Evolutionary conservation across 1,140 invertebrate genomes (phyloP), one percentile per base, ranked within the genome.

Genomic region (Lasioglossum baleicum): DNA sequence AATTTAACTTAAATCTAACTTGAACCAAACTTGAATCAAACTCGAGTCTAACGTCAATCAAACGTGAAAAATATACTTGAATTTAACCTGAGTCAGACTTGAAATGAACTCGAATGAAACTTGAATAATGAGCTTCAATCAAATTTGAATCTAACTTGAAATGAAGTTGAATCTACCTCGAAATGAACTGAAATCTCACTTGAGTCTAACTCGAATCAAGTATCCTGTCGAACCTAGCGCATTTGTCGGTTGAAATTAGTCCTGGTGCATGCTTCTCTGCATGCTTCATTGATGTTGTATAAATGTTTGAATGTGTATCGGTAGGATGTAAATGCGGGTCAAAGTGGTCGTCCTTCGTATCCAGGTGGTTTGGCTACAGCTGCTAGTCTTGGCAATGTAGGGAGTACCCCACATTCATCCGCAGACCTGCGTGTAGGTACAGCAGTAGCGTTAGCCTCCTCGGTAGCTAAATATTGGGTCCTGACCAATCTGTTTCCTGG

Each of bases 401-500:
- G 90, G 71, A 91, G 83, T 88, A 90, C 88, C 77, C 89, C 90
- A 67, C 89, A 92, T 86, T 90, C 92, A 67, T 90, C 93, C 72
- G 83, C 92, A 74, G 93, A 93, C 86, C 90, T 93, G 82, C 92
- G 93, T 84, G 93, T 94, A 91, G 93, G 92, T 91, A 93, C 92
- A 89, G 92, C 92, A 53, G 92, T 93, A 90, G 91, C 92, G 71
- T 92, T 93, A 92, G 92, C 92, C 72, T 93, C 93, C 80, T 93
- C 92, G 87, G 92, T 94, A 90, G 93, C 93, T 90, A 94, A 94
- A 83, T 94, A 94, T 91, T 94, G 92, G 93, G 93, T 94, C 84
- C 90, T 94, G 67, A 94, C 93, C 75, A 93, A 93, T 91, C 89
- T 94, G 26, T 94, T 94, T 90, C 94, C 93, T 77, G 93, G 93